Evolutionary conservation across 2,888 invertebrate species (phyloP).

Genomic region (Heliconius hortense): DNA sequence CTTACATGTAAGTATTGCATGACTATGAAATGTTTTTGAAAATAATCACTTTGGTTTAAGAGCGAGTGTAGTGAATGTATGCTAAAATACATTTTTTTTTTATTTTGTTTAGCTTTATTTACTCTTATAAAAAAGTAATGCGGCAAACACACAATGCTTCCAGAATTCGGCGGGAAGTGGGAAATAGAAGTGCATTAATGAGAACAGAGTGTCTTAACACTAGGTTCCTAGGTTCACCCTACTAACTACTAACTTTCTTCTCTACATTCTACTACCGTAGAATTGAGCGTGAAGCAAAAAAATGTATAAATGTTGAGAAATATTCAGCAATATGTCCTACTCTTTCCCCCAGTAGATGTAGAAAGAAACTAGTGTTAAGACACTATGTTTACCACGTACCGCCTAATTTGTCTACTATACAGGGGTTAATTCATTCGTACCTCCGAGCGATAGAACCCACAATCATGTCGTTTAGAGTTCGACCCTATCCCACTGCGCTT

Average conservation of each 20-base stretch:
- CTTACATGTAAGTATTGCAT: conserved; percentile 15
- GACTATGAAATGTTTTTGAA: conserved; percentile 23
- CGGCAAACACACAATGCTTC: no score
- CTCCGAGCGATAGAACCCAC: not conserved
- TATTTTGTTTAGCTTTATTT: not conserved
- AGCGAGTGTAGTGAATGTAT: conserved; percentile 2
- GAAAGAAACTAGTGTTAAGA: not conserved
- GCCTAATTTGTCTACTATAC: not conserved
- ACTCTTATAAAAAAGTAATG: not conserved
- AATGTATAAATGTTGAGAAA: no score
- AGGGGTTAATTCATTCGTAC: no score
- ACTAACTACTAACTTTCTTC: no score
- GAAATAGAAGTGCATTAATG: no score
- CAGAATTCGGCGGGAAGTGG: no score
- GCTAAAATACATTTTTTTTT: not conserved
- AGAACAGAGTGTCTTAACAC: no score
- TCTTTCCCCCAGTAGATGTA: not conserved
- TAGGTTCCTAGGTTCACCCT: no score
- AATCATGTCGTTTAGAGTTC: not conserved
- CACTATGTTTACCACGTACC: not conserved
- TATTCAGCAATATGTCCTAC: no score
- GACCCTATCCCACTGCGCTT: not conserved
- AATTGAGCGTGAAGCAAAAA: no score
- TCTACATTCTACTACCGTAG: no score
- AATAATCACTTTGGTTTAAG: conserved; percentile 18